Base-by-base conservation (phyloP, 2,888 invertebrate genomes). In the Philhelius pedissequus region DNA sequence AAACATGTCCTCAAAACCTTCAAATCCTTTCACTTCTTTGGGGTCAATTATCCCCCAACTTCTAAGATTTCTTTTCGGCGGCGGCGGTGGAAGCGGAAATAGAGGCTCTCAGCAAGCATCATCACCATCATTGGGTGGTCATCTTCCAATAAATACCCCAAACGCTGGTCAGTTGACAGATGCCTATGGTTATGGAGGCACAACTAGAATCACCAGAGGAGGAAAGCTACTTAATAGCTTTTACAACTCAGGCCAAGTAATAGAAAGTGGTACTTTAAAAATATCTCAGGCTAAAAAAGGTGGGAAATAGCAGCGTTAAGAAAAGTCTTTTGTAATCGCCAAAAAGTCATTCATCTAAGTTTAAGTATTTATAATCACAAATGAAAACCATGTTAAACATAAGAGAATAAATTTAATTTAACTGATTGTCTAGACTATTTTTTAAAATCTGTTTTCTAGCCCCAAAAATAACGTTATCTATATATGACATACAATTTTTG, bases 281-380 rank as follows among this genome's bases (percentile, higher is more conserved):
- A 58, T 60, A 45, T 62, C 15, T 69, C 64, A 20, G 11, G 48
- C 35, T 48, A 64, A 64, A 35, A 45, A 48, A 27, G 50, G 73
- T 9, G 76, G 77, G 5, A 82, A 73, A 9, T 77, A 66, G 82
- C 71, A 66, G 64, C 71, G 6, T 32, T 58, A 43, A 30, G n/a
- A 25, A 25, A 74, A 68, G 66, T 62, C n/a, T 30, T 45, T 30
- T 27, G 30, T 7, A 30, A 25, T 74, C 69, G 66, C 79, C 74
- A 78, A 83, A 79, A 74, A 83, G 62, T 79, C 83, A 83, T 75
- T 64, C 62, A 83, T 79, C 66, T 54, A 35, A 70, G 74, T 70
- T 27, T 60, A 70, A 58, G 18, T 83, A 83, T 83, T 83, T 83
- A 83, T 83, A 83, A 70, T 56, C 56, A 56, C 56, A 56, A 54